Evolutionary conservation across 2,797 vertebrate genomes (phyloP).

Genomic region (Acomys russatus): DNA sequence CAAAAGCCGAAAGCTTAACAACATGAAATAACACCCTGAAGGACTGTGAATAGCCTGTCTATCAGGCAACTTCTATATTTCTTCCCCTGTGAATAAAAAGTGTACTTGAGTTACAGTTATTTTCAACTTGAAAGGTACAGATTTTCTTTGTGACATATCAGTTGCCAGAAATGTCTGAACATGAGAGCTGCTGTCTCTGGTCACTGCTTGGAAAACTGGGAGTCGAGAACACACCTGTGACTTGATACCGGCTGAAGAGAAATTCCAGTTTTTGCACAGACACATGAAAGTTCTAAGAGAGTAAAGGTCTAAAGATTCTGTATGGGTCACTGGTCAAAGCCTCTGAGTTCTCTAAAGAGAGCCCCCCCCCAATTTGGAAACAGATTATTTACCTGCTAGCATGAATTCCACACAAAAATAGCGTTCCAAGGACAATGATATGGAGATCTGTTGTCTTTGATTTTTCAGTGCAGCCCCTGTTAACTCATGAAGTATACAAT

Average conservation of each 20-base stretch:
- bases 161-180: neutral
- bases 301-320: neutral
- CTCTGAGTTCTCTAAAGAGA: neutral
- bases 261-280: neutral
- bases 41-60: neutral
- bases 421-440: neutral
- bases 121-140: neutral
- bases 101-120: neutral
- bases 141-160: neutral
- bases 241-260: neutral
- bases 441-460: fast-evolving
- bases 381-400: neutral
- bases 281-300: neutral
- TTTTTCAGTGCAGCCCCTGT: neutral
- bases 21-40: neutral
- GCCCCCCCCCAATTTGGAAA: neutral
- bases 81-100: neutral
- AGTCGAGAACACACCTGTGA: neutral
- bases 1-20: neutral
- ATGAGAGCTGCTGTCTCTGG: too few relatives aligned
- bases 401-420: neutral
- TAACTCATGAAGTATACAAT: neutral
- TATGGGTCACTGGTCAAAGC: neutral
- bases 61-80: neutral
- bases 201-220: neutral